Evolutionary conservation across 2,113 vertebrate species (phyloP).

Genomic region (Oreochromis tanganicae): DNA sequence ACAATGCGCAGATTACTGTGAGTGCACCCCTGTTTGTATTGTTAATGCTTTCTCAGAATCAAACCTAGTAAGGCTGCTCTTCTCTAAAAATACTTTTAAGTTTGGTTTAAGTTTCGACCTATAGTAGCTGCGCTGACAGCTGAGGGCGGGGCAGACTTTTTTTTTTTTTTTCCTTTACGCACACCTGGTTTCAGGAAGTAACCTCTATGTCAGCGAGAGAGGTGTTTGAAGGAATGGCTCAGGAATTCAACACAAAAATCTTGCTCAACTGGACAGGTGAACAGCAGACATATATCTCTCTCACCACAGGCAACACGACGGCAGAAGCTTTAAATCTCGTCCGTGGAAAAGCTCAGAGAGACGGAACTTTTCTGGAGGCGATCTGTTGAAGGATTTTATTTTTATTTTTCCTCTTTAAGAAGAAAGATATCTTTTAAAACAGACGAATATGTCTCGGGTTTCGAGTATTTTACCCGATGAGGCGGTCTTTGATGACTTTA

Average conservation of each 20-base stretch:
- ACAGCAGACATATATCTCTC: not conserved
- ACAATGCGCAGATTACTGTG: not conserved
- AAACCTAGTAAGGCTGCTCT: not conserved
- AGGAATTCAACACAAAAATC: slow-evolving; percentile 63
- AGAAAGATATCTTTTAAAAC: not conserved
- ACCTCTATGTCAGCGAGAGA: not conserved
- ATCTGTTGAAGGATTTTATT: not conserved
- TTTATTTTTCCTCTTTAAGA: not conserved
- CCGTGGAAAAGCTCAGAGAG: not conserved
- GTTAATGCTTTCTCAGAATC: not conserved
- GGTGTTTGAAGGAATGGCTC: slow-evolving; percentile 24
- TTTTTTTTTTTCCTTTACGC: not conserved
- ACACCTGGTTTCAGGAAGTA: slow-evolving; percentile 61
- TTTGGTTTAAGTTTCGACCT: not conserved
- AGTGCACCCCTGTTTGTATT: not conserved
- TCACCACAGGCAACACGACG: not conserved
- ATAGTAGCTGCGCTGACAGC: not conserved
- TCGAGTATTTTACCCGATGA: slow-evolving; percentile 63
- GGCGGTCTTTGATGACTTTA: slow-evolving; percentile 64
- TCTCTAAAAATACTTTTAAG: not conserved
- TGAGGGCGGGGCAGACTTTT: not conserved
- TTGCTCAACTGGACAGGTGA: slow-evolving; percentile 43
- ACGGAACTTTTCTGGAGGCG: not conserved
- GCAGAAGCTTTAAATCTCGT: not conserved
- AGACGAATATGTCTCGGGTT: slow-evolving; percentile 24